phyloP scores from a whole-genome alignment of 64 coral and sea anemone genomes.

The Trachythela sp. region DNA sequence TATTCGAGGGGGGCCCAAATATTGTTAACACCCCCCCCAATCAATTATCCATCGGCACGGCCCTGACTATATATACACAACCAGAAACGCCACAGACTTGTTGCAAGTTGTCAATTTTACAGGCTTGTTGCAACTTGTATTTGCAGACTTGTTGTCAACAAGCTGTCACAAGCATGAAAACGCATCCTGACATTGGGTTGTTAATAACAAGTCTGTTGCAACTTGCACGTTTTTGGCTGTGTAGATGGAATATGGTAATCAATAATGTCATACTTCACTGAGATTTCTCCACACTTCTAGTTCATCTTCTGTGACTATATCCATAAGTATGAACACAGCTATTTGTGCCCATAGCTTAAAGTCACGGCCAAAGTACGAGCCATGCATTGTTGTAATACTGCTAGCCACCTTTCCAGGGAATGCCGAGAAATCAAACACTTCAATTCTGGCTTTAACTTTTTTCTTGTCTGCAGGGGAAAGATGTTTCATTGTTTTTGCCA shows the following conservation, averaged over 20 bases:
- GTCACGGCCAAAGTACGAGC: background rate
- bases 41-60: too few relatives aligned
- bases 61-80: too few relatives aligned
- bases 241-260: background rate
- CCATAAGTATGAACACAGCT: constrained; percentile 6
- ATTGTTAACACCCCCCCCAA: too few relatives aligned
- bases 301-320: constrained; percentile 7
- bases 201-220: too few relatives aligned
- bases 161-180: too few relatives aligned
- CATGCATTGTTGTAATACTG: background rate
- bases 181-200: too few relatives aligned
- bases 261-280: background rate
- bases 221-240: too few relatives aligned
- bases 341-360: constrained; percentile 7
- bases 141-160: too few relatives aligned
- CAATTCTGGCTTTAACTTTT: background rate
- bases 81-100: too few relatives aligned
- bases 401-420: background rate
- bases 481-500: background rate
- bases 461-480: background rate
- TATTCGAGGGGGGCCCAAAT: too few relatives aligned
- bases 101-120: too few relatives aligned
- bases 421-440: background rate
- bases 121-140: too few relatives aligned
- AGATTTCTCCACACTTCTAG: background rate